Evolutionary conservation across 2,113 vertebrate species (phyloP).

Genomic region (Gallinago paraguaiae): DNA sequence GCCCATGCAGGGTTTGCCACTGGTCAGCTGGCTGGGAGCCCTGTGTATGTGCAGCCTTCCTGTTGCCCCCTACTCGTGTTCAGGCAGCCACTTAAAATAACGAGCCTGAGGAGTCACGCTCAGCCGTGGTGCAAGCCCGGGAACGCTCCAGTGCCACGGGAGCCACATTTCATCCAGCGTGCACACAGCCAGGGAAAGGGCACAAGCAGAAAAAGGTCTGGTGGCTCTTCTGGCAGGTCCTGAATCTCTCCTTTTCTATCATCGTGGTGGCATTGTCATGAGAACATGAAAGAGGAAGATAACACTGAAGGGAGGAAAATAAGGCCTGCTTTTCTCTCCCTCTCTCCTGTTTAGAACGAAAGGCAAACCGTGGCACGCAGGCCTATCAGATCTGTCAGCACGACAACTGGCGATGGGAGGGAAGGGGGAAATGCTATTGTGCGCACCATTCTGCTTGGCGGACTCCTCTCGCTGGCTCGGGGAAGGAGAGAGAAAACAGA

Average conservation of each 20-base stretch:
- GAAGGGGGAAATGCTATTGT: neutral
- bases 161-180: neutral
- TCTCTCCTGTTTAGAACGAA: neutral
- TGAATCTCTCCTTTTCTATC: neutral
- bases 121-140: neutral
- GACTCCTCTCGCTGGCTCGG: neutral
- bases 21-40: neutral
- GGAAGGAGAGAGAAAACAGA: neutral
- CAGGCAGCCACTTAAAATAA: neutral
- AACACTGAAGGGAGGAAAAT: neutral
- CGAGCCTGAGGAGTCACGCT: neutral
- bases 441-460: neutral
- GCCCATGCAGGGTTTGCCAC: neutral
- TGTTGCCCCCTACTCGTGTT: neutral
- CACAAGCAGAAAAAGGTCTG: neutral
- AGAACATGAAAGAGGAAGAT: neutral
- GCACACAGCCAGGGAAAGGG: neutral
- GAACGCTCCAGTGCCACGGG: accelerated
- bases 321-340: neutral
- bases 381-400: conserved; percentile 60
- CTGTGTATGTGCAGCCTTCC: neutral
- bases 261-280: neutral
- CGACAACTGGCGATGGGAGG: neutral
- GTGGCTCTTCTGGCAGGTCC: neutral
- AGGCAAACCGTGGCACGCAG: neutral